Percentiles rank a stretch among this genome's conserved stretches.
Evolutionary conservation across 2,888 invertebrate genomes (phyloP).

Genomic region (Stictocephala bisonia): DNA sequence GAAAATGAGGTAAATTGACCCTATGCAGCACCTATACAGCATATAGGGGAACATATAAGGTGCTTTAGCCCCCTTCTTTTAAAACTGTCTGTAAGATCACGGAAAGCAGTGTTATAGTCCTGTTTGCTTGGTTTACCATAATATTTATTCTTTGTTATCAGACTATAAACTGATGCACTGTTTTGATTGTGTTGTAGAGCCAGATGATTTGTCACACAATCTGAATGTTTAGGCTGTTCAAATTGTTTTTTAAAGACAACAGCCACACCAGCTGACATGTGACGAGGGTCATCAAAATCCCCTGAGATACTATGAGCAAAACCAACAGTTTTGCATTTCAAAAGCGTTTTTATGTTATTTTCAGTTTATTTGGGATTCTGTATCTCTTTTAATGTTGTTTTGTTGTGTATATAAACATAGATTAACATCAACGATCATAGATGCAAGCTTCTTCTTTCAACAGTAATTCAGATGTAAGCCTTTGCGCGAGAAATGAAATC

Average conservation of each 20-base stretch:
- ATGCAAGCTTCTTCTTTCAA: neutral
- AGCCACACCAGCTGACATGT: neutral
- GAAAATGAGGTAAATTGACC: neutral
- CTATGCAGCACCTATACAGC: neutral
- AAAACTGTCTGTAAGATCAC: neutral
- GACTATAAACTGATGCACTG: constrained; percentile 1
- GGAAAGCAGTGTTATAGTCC: neutral
- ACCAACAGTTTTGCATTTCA: neutral
- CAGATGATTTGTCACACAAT: neutral
- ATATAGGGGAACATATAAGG: neutral
- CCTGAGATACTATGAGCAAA: neutral
- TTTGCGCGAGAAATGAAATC: no score
- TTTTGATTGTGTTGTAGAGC: neutral
- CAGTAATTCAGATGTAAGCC: no score
- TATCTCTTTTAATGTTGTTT: neutral
- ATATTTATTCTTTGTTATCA: neutral
- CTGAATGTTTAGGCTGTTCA: neutral
- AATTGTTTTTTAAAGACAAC: neutral
- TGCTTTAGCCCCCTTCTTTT: neutral
- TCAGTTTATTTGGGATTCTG: neutral
- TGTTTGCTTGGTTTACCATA: neutral
- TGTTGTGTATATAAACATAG: neutral
- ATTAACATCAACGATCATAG: neutral
- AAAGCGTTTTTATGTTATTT: neutral
- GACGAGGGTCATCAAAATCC: neutral